Percentiles rank a stretch among this genome's conserved stretches.
phyloP scores from a whole-genome alignment of 2,797 vertebrate species.

The Danio kyathit region DNA sequence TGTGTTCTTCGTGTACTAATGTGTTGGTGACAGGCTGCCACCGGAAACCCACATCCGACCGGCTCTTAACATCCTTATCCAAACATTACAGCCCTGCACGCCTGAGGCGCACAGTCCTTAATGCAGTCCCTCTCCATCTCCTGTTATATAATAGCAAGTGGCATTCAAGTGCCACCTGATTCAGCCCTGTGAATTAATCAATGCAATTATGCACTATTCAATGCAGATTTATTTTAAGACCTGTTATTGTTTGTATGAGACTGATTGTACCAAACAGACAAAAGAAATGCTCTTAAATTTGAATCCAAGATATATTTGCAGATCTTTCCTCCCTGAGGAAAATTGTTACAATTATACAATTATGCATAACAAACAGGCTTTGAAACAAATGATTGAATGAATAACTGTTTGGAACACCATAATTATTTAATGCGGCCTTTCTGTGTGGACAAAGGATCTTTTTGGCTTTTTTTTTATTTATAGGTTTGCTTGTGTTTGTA shows the following conservation, averaged over 20 bases:
- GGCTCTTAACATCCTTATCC: conserved; percentile 42
- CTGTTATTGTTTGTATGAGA: not conserved
- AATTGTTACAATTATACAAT: conserved; percentile 20
- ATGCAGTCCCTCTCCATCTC: not conserved
- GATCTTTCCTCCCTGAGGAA: not conserved
- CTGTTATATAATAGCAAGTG: not conserved
- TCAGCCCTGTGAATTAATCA: not conserved
- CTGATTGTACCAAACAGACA: not conserved
- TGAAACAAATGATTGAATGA: conserved; percentile 10
- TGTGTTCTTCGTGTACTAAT: conserved; percentile 26
- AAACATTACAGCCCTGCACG: conserved; percentile 12
- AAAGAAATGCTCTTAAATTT: not conserved
- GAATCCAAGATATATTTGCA: not conserved
- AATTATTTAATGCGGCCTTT: not conserved
- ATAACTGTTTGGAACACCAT: not conserved
- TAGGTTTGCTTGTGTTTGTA: not conserved
- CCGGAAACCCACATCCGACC: not conserved
- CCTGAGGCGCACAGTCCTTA: conserved; percentile 1
- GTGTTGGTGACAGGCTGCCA: conserved; percentile 2
- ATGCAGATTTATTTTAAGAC: not conserved
- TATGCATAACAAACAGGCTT: conserved; percentile 15
- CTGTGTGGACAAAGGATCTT: not conserved
- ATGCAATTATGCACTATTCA: not conserved
- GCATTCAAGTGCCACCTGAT: not conserved
- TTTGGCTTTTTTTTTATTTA: not conserved